Evolutionary conservation across 2,888 invertebrate species (phyloP).

Genomic region (Sussaba pulchella): DNA sequence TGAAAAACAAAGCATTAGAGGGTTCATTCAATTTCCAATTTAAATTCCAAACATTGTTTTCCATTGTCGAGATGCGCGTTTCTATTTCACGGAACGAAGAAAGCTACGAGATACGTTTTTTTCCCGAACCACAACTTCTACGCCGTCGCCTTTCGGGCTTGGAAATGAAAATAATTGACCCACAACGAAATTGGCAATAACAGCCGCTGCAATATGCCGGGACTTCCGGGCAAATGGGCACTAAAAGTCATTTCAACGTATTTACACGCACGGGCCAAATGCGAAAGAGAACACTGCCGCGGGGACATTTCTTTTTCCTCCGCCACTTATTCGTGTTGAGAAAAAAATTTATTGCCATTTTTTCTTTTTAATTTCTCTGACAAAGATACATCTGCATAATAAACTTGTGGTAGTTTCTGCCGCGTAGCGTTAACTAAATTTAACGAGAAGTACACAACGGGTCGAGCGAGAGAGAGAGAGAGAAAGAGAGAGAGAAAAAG

Average conservation of each 20-base stretch:
- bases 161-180: conserved; percentile 17
- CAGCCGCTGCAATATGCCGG: conserved; percentile 21
- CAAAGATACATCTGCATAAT: conserved; percentile 27
- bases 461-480: no score
- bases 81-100: no score
- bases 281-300: background rate
- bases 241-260: conserved; percentile 21
- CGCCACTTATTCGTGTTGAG: background rate
- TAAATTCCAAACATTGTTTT: no score
- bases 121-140: background rate
- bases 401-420: conserved; percentile 11
- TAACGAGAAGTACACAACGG: conserved; percentile 52
- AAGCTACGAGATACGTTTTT: no score
- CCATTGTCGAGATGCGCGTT: no score
- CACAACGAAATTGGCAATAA: conserved; percentile 21
- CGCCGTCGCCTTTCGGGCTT: background rate
- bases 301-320: conserved; percentile 7
- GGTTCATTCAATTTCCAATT: no score
- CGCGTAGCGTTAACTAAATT: conserved; percentile 57
- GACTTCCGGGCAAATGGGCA: conserved; percentile 46
- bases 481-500: no score
- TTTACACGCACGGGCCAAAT: conserved; percentile 12
- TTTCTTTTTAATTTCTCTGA: conserved; percentile 8
- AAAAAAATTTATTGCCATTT: no score
- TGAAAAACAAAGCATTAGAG: no score